A percentile compares a stretch with the other conserved stretches of the same genome.
Conservation (phyloP, 2,888 invertebrate genomes). For the Tiliacea citrago region DNA sequence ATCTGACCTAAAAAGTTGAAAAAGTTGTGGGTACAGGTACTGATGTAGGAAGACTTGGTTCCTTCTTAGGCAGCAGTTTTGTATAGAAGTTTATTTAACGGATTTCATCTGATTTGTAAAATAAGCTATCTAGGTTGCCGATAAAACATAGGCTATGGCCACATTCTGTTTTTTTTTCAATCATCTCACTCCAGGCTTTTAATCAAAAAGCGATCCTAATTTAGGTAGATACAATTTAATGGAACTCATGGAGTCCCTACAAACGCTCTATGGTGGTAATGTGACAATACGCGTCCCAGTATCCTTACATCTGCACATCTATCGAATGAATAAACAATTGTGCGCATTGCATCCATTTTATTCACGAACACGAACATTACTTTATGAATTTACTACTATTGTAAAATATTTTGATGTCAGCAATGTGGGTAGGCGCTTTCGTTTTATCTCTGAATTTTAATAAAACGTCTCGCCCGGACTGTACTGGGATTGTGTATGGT, state of each 20-base stretch:
- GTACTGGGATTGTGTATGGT: constrained; percentile 13
- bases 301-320: constrained; percentile 63
- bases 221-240: background rate
- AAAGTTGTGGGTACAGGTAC: background rate
- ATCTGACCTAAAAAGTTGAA: too few species aligned
- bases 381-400: constrained; percentile 67
- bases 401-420: constrained; percentile 70
- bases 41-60: background rate
- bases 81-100: background rate
- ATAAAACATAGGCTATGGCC: background rate
- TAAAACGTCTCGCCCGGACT: constrained; percentile 44
- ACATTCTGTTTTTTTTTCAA: background rate
- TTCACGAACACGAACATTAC: constrained; percentile 67
- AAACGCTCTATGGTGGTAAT: constrained; percentile 45
- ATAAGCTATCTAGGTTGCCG: background rate
- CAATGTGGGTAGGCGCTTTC: constrained; percentile 55
- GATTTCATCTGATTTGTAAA: background rate
- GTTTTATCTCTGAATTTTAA: constrained; percentile 62
- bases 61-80: background rate
- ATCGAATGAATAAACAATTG: constrained; percentile 70
- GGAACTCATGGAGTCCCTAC: constrained; percentile 51
- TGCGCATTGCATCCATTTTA: constrained; percentile 61
- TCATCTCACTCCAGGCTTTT: background rate
- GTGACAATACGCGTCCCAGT: constrained; percentile 58
- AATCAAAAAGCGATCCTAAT: background rate